phyloP scores from a whole-genome alignment of 2,113 vertebrate species.

The Addax nasomaculatus region DNA sequence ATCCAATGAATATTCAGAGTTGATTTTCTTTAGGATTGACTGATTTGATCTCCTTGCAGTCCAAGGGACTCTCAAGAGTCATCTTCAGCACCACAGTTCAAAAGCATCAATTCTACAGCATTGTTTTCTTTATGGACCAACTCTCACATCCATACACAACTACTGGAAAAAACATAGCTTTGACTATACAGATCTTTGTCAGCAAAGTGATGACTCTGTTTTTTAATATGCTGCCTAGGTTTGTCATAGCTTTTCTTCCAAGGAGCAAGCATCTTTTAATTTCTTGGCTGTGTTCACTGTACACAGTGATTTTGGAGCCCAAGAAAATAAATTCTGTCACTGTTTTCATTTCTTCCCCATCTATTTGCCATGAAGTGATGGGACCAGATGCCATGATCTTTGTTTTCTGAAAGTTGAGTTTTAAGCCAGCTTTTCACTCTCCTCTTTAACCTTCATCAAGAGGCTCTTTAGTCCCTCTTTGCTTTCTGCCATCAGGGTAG shows the following conservation, averaged over 20 bases:
- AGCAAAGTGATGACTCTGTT: neutral
- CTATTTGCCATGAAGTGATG: neutral
- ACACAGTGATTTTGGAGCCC: neutral
- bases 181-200: neutral
- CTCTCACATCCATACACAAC: neutral
- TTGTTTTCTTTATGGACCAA: neutral
- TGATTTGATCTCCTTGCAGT: neutral
- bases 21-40: neutral
- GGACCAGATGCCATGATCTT: neutral
- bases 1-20: neutral
- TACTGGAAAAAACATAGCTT: neutral
- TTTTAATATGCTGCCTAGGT: neutral
- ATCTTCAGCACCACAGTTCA: neutral
- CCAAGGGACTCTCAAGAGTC: neutral
- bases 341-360: neutral
- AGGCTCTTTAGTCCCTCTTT: neutral
- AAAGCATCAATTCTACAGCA: neutral
- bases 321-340: neutral
- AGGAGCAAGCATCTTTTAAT: neutral
- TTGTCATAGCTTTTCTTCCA: neutral
- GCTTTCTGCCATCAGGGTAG: neutral
- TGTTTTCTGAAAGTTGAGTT: neutral
- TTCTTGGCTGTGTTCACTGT: neutral
- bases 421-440: neutral
- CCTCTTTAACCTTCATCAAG: neutral